Evolutionary conservation across 2,888 invertebrate genomes (phyloP), one percentile per base, ranked within the genome.

Genomic region (Xylota sylvarum): DNA sequence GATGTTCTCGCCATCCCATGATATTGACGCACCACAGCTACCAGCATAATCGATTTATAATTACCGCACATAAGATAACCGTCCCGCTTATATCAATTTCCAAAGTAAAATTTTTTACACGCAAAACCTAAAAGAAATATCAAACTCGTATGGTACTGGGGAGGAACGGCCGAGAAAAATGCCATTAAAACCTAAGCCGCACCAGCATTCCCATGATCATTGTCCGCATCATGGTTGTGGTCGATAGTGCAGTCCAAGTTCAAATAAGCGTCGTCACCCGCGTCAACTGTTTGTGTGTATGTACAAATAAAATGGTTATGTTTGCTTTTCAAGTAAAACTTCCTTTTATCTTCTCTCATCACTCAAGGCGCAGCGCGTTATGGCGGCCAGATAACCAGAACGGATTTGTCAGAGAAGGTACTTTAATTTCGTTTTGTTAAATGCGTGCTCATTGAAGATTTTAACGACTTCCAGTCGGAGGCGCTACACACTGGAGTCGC

Each of bases 21-120:
- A 48, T 48, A 10, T 9, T 37, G 46, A 46, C 12, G 58, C 56
- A 35, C 12, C 52, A 62, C 30, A 32, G 5, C 17, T 23, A 37
- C 62, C 73, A 74, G 58, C 72, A 72, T 72, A 80, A 80, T 80
- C 72, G 73, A 73, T 72, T 80, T 84, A 50, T 84, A 84, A 84
- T 80, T 80, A 27, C 64, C 30, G 30, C 40, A 27, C 48, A 55
- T 27, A 48, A 55, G 52, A 77, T 77, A 82, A 77, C 35, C 77
- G 55, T 73, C 30, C 46, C 48, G 48, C 60, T 83, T 50, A 80
- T 80, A 80, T 83, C 60, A 73, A 62, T 83, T 83, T 73, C 62
- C 46, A 37, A 73, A 62, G 73, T 43, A 78, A 83, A 83, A 1
- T 50, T 65, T 50, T 77, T 77, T 58, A 58, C 65, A 60, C 62